phyloP scores from a whole-genome alignment of 2,113 vertebrate genomes.

The Scomber scombrus region DNA sequence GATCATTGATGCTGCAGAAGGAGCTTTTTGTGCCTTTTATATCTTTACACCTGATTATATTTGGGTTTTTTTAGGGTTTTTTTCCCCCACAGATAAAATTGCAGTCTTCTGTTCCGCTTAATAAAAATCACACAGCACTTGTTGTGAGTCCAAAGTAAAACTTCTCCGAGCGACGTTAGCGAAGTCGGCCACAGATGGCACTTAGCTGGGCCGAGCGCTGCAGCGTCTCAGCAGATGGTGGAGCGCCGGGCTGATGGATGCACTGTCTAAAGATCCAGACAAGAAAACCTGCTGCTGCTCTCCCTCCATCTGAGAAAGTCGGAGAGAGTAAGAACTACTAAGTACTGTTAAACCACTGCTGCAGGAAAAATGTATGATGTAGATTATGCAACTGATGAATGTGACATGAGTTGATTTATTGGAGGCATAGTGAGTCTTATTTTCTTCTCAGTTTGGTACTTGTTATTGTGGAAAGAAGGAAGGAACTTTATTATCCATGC shows the following conservation, averaged over 20 bases:
- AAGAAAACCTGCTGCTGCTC: conserved; percentile 71
- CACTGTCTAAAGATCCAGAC: conserved; percentile 63
- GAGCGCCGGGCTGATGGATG: conserved; percentile 72
- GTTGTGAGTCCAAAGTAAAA: conserved; percentile 37
- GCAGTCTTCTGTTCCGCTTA: background rate
- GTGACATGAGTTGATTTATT: conserved; percentile 28
- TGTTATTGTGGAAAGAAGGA: background rate
- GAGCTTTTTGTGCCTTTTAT: background rate
- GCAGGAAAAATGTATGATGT: too few species aligned
- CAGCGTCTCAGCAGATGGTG: conserved; percentile 72
- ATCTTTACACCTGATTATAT: background rate
- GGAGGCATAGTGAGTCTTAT: background rate
- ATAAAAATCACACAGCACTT: background rate
- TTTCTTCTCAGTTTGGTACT: background rate
- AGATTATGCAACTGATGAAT: background rate
- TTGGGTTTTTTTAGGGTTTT: background rate
- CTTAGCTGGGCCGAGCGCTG: conserved; percentile 36
- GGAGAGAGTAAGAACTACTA: background rate
- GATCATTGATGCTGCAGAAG: background rate
- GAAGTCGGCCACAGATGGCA: conserved; percentile 65
- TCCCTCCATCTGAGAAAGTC: conserved; percentile 21
- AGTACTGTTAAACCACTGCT: background rate
- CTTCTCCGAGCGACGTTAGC: conserved; percentile 44
- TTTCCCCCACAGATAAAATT: background rate
- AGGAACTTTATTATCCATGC: too few species aligned